Evolutionary conservation across 2,888 invertebrate species (phyloP).

Genomic region (Leptopilina myrica): DNA sequence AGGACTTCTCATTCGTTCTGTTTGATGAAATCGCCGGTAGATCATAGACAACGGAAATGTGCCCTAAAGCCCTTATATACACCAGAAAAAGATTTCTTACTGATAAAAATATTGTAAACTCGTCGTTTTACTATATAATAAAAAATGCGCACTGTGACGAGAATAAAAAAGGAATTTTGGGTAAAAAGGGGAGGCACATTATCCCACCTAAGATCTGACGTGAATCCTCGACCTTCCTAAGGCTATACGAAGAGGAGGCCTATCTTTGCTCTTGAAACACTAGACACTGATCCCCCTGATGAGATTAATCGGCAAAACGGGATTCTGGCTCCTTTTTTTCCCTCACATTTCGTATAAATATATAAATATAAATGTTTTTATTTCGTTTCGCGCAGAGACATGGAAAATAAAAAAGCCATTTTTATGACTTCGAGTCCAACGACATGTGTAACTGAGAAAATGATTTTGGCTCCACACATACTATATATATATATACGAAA

Average conservation of each 20-base stretch:
- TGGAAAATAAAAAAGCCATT: slow-evolving; percentile 27
- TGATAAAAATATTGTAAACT: slow-evolving; percentile 35
- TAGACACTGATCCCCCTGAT: slow-evolving; percentile 39
- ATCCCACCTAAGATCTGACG: slow-evolving; percentile 29
- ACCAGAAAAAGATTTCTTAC: not conserved
- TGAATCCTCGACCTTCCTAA: slow-evolving; percentile 18
- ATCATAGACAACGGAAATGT: slow-evolving; percentile 29
- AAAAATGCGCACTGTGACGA: slow-evolving; percentile 15
- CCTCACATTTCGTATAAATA: not conserved
- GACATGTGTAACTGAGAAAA: not conserved
- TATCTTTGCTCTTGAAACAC: slow-evolving; percentile 38
- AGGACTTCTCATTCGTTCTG: not conserved
- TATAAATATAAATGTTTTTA: not conserved
- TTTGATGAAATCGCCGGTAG: slow-evolving; percentile 31
- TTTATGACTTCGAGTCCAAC: slow-evolving; percentile 17
- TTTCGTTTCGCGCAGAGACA: slow-evolving; percentile 31
- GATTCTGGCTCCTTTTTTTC: slow-evolving; percentile 15
- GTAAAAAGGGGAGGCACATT: slow-evolving; percentile 10
- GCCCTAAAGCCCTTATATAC: slow-evolving; percentile 17
- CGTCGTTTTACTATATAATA: slow-evolving; percentile 17
- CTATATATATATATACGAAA: not conserved
- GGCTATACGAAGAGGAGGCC: slow-evolving; percentile 1
- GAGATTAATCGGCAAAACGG: slow-evolving; percentile 32
- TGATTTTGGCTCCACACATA: not conserved
- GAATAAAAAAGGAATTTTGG: slow-evolving; percentile 30